Percentiles rank a stretch among this genome's conserved stretches.
Evolutionary conservation across 2,797 vertebrate species (phyloP).

Genomic region (Vireo griseus): DNA sequence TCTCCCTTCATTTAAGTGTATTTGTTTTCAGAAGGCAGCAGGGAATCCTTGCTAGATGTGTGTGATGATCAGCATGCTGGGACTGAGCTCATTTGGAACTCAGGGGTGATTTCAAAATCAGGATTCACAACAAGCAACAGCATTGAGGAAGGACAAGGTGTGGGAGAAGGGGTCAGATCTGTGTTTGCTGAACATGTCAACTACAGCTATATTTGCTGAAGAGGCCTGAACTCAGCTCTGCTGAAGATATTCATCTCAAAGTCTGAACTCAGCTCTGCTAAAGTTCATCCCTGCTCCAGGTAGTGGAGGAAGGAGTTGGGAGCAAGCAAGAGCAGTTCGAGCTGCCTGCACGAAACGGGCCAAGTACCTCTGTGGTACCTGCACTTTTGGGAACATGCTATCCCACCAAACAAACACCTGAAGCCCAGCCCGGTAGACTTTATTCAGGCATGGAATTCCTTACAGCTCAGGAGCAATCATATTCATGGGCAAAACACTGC

Average conservation of each 20-base stretch:
- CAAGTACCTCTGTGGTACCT: rapidly evolving
- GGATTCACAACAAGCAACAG: not conserved
- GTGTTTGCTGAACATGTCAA: not conserved
- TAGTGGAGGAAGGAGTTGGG: not conserved
- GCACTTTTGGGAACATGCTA: not conserved
- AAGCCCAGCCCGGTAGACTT: not conserved
- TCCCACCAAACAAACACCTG: not conserved
- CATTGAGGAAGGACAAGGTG: not conserved
- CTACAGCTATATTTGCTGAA: not conserved
- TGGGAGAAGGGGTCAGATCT: not conserved
- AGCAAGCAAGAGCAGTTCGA: not conserved
- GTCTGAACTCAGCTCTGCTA: not conserved
- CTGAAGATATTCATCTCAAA: not conserved
- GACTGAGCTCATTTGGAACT: not conserved
- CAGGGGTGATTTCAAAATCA: not conserved
- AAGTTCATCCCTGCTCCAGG: not conserved
- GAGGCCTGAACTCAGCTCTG: not conserved
- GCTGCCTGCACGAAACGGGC: not conserved
- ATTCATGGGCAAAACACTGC: not conserved
- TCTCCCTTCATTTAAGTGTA: not conserved
- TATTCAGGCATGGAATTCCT: not conserved
- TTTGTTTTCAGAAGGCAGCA: not conserved
- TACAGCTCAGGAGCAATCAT: not conserved
- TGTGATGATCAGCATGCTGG: not conserved
- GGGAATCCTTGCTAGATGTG: not conserved